phyloP scores from a whole-genome alignment of 1,140 invertebrate genomes.

The Stenopsyche tienmushanensis region DNA sequence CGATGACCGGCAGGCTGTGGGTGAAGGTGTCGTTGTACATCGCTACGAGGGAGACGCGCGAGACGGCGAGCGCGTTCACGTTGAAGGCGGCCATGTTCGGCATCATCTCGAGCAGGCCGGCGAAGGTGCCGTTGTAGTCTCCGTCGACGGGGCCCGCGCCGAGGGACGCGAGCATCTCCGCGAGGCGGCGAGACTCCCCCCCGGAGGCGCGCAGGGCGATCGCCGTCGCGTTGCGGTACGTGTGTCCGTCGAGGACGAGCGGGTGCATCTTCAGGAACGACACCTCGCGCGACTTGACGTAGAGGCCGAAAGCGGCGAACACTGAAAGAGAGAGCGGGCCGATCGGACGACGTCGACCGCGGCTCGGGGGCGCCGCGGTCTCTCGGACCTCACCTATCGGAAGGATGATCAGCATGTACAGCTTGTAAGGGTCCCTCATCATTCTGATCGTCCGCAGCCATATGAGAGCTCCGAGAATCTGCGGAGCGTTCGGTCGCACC shows the following conservation, averaged over 20 bases:
- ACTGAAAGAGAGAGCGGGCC: constrained; percentile 40
- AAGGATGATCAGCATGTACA: constrained; percentile 62
- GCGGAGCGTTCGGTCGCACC: constrained; percentile 48
- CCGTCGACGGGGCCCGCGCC: constrained; percentile 55
- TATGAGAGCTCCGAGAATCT: constrained; percentile 55
- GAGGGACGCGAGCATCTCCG: constrained; percentile 47
- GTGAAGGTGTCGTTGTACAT: constrained; percentile 79
- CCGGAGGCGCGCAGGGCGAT: constrained; percentile 53
- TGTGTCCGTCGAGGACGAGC: constrained; percentile 57
- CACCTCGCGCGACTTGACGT: constrained; percentile 65
- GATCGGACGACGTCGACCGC: too few species aligned
- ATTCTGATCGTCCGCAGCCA: constrained; percentile 57
- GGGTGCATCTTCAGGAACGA: constrained; percentile 64
- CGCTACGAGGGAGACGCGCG: constrained; percentile 58
- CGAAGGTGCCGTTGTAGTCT: constrained; percentile 65
- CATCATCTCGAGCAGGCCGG: constrained; percentile 59
- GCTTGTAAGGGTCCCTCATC: constrained; percentile 60
- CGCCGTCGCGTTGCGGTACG: constrained; percentile 54
- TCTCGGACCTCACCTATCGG: constrained; percentile 61
- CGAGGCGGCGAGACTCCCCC: constrained; percentile 47
- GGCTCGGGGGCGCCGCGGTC: too few species aligned
- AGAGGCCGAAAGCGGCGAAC: constrained; percentile 66
- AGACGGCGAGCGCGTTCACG: constrained; percentile 57
- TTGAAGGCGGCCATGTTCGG: constrained; percentile 68
- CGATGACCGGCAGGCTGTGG: constrained; percentile 74